phyloP scores from a whole-genome alignment of 35 echinoderm and acorn worm genomes.

The Ophiothrix spiculata region DNA sequence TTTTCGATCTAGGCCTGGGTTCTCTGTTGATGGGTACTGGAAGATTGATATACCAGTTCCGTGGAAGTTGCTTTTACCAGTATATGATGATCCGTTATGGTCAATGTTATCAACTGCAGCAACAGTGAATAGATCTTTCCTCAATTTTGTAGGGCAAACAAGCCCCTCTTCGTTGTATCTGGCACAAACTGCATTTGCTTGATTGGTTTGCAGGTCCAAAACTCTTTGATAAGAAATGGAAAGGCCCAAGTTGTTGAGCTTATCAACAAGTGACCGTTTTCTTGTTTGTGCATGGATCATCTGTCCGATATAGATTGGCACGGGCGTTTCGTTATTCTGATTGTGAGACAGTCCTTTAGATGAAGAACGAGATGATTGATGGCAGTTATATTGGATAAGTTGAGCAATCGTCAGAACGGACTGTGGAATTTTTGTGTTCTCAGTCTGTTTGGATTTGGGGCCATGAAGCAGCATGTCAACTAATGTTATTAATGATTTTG shows the following conservation, averaged over 20 bases:
- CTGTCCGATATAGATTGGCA: constrained; percentile 17
- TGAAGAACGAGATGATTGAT: not conserved
- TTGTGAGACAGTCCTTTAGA: not conserved
- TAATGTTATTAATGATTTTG: constrained; percentile 16
- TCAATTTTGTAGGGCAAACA: constrained; percentile 16
- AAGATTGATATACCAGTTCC: constrained; percentile 42
- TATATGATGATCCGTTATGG: constrained; percentile 27
- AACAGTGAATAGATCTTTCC: constrained; percentile 22
- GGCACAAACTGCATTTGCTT: not conserved
- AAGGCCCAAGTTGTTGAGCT: constrained; percentile 7
- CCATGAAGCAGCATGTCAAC: constrained; percentile 49
- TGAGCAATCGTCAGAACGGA: not conserved
- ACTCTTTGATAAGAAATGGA: constrained; percentile 32
- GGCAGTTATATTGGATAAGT: constrained; percentile 16
- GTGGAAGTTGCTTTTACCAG: constrained; percentile 26
- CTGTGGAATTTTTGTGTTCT: not conserved
- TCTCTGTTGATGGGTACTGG: constrained; percentile 14
- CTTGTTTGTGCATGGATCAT: constrained; percentile 22
- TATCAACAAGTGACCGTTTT: constrained; percentile 18
- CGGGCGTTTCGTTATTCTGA: constrained; percentile 7
- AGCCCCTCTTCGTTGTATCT: constrained; percentile 1
- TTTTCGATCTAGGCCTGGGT: too few relatives aligned
- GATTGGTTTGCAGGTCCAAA: constrained; percentile 2
- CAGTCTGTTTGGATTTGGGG: constrained; percentile 31
- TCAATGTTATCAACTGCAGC: constrained; percentile 48